Evolutionary conservation across 2,888 invertebrate genomes (phyloP).

Genomic region (Pandemis heparana): DNA sequence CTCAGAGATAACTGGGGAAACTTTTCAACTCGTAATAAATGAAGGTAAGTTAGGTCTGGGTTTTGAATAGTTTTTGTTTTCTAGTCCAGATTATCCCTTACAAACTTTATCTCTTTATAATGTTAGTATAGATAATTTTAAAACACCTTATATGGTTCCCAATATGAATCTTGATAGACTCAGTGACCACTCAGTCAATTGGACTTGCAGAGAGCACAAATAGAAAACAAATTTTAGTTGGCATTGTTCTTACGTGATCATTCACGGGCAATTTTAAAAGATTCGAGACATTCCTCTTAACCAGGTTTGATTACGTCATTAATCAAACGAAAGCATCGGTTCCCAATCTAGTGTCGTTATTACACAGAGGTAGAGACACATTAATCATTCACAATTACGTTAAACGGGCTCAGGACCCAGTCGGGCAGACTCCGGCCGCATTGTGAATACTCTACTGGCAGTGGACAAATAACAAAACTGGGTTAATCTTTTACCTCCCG

Average conservation of each 20-base stretch:
- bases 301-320: constrained; percentile 65
- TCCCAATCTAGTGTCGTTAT: constrained; percentile 76
- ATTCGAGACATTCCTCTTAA: constrained; percentile 49
- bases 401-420: constrained; percentile 80
- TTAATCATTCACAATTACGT: constrained; percentile 85
- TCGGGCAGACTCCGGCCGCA: constrained; percentile 78
- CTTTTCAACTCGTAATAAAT: no score
- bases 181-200: no score
- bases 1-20: no score
- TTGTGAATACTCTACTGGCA: constrained; percentile 85
- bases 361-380: constrained; percentile 75
- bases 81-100: no score
- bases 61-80: no score
- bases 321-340: constrained; percentile 75
- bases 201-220: no score
- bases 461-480: constrained; percentile 86
- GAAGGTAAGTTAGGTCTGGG: no score
- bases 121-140: no score
- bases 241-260: no score
- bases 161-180: no score
- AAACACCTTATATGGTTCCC: no score
- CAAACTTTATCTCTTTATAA: no score
- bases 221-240: background rate
- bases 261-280: background rate
- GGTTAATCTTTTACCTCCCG: constrained; percentile 86